Conservation (phyloP, 2,113 vertebrate genomes). For the Microtus pennsylvanicus region DNA sequence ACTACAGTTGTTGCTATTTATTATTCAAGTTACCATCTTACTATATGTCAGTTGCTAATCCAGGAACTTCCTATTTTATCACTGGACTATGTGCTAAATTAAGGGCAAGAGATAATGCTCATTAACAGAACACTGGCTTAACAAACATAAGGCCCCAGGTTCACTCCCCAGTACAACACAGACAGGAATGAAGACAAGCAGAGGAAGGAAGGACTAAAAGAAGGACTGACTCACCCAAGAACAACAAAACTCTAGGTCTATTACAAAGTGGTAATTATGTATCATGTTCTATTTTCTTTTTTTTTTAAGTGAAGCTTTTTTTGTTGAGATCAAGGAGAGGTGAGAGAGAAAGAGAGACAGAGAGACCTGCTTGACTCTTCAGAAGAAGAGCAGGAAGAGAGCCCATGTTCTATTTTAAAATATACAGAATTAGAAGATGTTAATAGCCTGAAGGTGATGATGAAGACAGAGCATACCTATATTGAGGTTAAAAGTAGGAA, state of each 20-base stretch:
- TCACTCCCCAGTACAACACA: background rate
- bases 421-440: background rate
- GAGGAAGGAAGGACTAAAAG: background rate
- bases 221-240: background rate
- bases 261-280: background rate
- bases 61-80: background rate
- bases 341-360: too few species aligned
- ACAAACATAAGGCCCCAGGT: background rate
- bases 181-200: background rate
- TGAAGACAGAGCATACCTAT: background rate
- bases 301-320: too few species aligned
- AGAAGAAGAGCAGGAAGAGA: too few species aligned
- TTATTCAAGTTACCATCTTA: constrained; percentile 26
- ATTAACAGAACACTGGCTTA: background rate
- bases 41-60: constrained; percentile 1
- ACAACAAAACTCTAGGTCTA: background rate
- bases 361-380: too few species aligned
- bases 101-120: background rate
- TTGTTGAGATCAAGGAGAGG: too few species aligned
- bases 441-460: background rate
- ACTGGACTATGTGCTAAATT: background rate
- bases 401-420: background rate
- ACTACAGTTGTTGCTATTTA: background rate
- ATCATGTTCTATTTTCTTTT: background rate
- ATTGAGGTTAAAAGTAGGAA: background rate